Percentiles rank a stretch among this genome's conserved stretches.
phyloP scores from a whole-genome alignment of 2,888 invertebrate species.

The Apocheima hispidaria region DNA sequence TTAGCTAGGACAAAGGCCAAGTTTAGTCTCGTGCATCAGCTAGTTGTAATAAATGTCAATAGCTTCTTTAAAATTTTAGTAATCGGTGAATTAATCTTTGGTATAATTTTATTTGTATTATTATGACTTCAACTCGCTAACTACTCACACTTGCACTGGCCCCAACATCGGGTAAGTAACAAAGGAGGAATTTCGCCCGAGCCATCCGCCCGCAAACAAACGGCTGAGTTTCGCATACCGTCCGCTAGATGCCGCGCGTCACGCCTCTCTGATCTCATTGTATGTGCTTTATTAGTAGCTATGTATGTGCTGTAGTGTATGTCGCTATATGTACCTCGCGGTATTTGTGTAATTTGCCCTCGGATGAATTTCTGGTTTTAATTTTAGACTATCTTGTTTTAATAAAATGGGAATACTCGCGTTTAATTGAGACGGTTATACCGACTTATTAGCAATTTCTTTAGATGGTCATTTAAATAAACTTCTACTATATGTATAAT shows the following conservation, averaged over 20 bases:
- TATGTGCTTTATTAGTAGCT: conserved; percentile 41
- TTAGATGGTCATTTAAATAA: no score
- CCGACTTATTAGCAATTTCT: no score
- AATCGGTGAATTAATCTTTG: no score
- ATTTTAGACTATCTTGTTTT: no score
- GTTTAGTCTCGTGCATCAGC: no score
- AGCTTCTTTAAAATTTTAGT: no score
- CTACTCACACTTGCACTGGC: conserved; percentile 17
- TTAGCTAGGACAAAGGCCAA: no score
- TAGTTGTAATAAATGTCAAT: no score
- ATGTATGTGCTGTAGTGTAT: conserved; percentile 4
- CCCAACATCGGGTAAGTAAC: conserved; percentile 68
- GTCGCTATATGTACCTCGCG: conserved; percentile 1
- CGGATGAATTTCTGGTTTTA: neutral
- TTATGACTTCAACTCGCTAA: conserved; percentile 38
- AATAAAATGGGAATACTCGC: no score
- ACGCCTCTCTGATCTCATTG: conserved; percentile 56
- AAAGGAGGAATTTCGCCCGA: conserved; percentile 80
- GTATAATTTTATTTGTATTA: no score
- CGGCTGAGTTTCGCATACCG: conserved; percentile 75
- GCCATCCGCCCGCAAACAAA: conserved; percentile 82
- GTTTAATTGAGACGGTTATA: no score
- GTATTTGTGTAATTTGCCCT: conserved; percentile 3
- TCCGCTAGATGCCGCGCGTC: conserved; percentile 67
- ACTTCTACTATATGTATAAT: no score